Evolutionary conservation across 1,140 invertebrate species (phyloP), one percentile per base, ranked within the genome.

Genomic region (Arctopsyche grandis): DNA sequence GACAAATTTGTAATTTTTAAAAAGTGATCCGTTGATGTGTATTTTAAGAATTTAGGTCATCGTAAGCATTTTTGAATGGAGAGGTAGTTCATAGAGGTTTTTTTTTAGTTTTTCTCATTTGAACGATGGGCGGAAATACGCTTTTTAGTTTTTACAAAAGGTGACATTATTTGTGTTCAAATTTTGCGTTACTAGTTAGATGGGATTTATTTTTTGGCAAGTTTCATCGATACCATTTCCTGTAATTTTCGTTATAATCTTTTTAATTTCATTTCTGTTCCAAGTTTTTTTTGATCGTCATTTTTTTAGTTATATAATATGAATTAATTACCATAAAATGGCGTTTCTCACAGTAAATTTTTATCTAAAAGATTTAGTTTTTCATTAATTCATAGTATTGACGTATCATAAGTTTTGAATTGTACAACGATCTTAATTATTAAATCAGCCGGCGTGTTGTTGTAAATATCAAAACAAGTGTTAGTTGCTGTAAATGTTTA

Each of bases 191-290:
- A 1, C 63, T 9, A n/a, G n/a, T n/a, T n/a, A n/a, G n/a, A n/a
- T n/a, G n/a, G n/a, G n/a, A 21, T 60, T 60, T 60, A 26, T 66
- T 26, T 66, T 66, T n/a, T 66, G 63, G 63, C 63, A 66, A n/a
- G 21, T 22, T 24, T 66, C 21, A 22, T n/a, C n/a, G n/a, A n/a
- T n/a, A n/a, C 24, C 63, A 66, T 52, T 52, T 52, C 63, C 19
- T 66, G 22, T 14, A 26, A 26, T 60, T 60, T 60, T 10, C 56
- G 22, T 5, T 4, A 3, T 9, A 66, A 24, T 9, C 14, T 24
- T 22, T 12, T 66, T n/a, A 21, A 66, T 24, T 66, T 0, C 21
- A 3, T 12, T 66, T 66, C 63, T 22, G 63, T 9, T 66, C 63
- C 63, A 66, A 66, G 22, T 26, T 66, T 66, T 66, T 26, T 66